Conservation (phyloP, 2,113 vertebrate species). For the Mustela nigripes region DNA sequence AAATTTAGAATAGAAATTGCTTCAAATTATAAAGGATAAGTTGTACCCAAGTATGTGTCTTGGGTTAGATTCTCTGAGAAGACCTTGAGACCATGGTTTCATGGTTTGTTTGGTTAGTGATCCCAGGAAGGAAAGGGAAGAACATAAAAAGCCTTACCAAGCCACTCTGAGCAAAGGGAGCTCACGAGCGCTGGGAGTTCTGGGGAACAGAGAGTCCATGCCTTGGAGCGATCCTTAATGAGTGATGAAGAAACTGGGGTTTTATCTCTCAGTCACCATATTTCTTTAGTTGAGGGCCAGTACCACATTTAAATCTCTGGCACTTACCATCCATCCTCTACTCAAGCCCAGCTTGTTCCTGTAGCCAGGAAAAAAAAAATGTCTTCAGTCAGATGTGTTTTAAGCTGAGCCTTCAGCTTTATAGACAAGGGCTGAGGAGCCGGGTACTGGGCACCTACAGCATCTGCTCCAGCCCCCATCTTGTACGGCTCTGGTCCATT, state of each 20-base stretch:
- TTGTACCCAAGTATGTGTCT: neutral
- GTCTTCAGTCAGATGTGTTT: too few relatives aligned
- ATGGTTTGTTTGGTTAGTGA: too few relatives aligned
- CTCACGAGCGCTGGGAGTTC: neutral
- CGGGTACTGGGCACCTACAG: too few relatives aligned
- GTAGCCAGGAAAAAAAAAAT: too few relatives aligned
- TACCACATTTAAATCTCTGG: neutral
- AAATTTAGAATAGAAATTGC: neutral
- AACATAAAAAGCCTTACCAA: neutral
- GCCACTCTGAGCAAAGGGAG: fast-evolving
- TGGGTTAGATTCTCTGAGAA: neutral
- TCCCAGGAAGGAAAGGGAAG: neutral
- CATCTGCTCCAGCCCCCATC: neutral
- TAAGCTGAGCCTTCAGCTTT: too few relatives aligned
- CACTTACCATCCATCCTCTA: neutral
- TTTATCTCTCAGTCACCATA: neutral
- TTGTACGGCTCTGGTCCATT: neutral
- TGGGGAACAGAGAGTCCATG: neutral
- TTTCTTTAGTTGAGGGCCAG: neutral
- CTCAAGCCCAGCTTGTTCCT: too few relatives aligned
- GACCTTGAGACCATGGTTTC: neutral
- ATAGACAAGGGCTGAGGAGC: neutral
- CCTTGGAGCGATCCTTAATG: neutral
- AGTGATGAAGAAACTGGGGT: neutral
- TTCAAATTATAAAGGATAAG: neutral